Percentiles rank a stretch among this genome's conserved stretches.
Evolutionary conservation across 2,888 invertebrate genomes (phyloP).

Genomic region (Cheilosia scutellata): DNA sequence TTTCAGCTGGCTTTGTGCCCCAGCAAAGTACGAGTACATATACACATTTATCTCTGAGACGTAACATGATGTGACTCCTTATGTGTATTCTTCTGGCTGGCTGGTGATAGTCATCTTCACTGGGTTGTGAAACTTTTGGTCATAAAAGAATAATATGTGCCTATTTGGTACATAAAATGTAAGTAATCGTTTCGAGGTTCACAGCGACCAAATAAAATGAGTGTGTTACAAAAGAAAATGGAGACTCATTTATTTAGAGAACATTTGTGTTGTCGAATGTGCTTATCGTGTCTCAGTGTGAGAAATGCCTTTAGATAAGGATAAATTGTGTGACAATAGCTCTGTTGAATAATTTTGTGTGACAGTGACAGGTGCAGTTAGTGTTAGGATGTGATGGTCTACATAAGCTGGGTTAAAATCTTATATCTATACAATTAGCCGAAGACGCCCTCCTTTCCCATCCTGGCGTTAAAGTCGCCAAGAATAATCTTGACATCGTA

Average conservation of each 20-base stretch:
- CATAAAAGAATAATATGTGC: constrained; percentile 15
- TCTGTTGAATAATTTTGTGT: neutral
- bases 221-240: constrained; percentile 9
- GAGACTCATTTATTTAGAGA: neutral
- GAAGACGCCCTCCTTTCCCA: too few relatives aligned
- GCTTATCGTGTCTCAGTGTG: neutral
- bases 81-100: neutral
- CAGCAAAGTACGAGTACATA: neutral
- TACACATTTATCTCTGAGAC: neutral
- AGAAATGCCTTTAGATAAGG: neutral
- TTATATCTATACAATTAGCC: neutral
- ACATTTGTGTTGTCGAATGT: neutral
- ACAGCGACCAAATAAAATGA: neutral
- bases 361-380: neutral
- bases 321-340: neutral
- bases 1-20: neutral
- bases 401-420: neutral
- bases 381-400: neutral
- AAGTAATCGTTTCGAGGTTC: constrained; percentile 7
- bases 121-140: neutral
- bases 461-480: too few relatives aligned
- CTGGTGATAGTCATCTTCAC: constrained; percentile 1
- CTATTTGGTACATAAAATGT: constrained; percentile 9
- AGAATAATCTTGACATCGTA: too few relatives aligned
- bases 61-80: neutral